Percentiles rank a stretch among this genome's conserved stretches.
phyloP scores from a whole-genome alignment of 2,888 invertebrate genomes.

The Drosophila ustulata region DNA sequence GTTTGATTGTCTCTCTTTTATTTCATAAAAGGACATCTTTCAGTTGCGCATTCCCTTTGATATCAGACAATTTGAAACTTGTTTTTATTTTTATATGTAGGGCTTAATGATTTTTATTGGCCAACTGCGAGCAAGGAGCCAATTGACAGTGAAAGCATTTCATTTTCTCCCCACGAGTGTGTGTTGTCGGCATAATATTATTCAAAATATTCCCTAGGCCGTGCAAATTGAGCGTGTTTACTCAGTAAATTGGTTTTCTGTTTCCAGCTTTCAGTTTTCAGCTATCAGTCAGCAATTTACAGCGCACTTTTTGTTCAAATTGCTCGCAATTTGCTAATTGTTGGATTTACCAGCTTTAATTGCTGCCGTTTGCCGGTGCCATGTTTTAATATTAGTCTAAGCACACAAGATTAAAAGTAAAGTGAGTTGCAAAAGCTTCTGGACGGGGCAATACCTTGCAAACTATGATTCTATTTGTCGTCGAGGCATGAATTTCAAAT shows the following conservation, averaged over 20 bases:
- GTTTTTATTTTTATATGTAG: slow-evolving; percentile 12
- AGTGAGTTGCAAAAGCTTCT: background rate
- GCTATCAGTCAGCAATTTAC: slow-evolving; percentile 13
- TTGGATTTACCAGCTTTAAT: slow-evolving; percentile 47
- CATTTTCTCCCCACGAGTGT: background rate
- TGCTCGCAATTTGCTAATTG: slow-evolving; percentile 47
- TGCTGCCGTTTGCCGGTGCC: slow-evolving; percentile 18
- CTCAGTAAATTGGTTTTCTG: slow-evolving; percentile 40
- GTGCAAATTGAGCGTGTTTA: slow-evolving; percentile 44
- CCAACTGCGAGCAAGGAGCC: slow-evolving; percentile 18
- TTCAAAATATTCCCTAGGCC: slow-evolving; percentile 29
- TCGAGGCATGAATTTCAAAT: background rate
- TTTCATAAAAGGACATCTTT: background rate
- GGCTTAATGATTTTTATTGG: slow-evolving; percentile 38
- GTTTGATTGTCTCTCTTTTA: background rate
- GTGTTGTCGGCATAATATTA: slow-evolving; percentile 40
- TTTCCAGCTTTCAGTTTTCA: slow-evolving; percentile 3
- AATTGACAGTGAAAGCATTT: slow-evolving; percentile 20
- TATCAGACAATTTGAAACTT: background rate
- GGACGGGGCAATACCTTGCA: background rate
- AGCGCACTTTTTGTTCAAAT: background rate
- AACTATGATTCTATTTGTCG: background rate
- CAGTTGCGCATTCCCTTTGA: background rate
- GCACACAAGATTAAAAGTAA: slow-evolving; percentile 2
- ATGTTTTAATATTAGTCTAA: slow-evolving; percentile 5